Conservation (phyloP, 2,888 invertebrate genomes). For the Smittia aterrima region DNA sequence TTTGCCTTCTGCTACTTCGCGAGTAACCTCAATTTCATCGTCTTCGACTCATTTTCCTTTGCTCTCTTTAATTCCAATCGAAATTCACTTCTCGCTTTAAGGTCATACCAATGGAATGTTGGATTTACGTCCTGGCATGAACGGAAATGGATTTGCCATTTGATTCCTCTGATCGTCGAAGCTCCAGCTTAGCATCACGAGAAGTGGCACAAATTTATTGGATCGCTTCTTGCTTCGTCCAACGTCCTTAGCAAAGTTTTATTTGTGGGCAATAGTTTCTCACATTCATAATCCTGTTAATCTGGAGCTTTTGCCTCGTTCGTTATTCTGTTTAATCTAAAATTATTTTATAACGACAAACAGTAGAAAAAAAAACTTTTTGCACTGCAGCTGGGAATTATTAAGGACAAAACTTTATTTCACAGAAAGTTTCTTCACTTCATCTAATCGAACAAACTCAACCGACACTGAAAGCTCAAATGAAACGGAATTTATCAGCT, state of each 20-base stretch:
- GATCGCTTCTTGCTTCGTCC: not conserved
- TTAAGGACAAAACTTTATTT: not conserved
- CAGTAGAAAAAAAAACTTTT: not conserved
- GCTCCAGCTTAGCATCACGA: slow-evolving; percentile 31
- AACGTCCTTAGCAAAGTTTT: not conserved
- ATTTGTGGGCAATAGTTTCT: not conserved
- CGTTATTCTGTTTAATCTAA: not conserved
- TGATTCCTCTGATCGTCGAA: slow-evolving; percentile 37
- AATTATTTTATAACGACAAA: not conserved
- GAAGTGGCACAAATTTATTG: slow-evolving; percentile 7
- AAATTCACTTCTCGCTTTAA: not conserved
- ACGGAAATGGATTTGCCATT: slow-evolving; percentile 47
- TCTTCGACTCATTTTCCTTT: not conserved
- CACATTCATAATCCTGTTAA: not conserved
- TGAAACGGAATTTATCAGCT: slow-evolving; percentile 18
- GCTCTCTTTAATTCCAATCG: slow-evolving; percentile 11
- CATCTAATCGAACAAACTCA: not conserved
- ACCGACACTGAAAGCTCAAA: slow-evolving; percentile 15
- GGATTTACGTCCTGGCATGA: slow-evolving; percentile 48
- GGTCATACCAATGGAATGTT: slow-evolving; percentile 51
- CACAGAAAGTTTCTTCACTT: not conserved
- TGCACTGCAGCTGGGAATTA: not conserved
- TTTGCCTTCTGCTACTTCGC: not conserved
- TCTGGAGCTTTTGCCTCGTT: not conserved
- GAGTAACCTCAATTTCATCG: not conserved